phyloP scores from a whole-genome alignment of 2,113 vertebrate species.

The Acanthochromis polyacanthus region DNA sequence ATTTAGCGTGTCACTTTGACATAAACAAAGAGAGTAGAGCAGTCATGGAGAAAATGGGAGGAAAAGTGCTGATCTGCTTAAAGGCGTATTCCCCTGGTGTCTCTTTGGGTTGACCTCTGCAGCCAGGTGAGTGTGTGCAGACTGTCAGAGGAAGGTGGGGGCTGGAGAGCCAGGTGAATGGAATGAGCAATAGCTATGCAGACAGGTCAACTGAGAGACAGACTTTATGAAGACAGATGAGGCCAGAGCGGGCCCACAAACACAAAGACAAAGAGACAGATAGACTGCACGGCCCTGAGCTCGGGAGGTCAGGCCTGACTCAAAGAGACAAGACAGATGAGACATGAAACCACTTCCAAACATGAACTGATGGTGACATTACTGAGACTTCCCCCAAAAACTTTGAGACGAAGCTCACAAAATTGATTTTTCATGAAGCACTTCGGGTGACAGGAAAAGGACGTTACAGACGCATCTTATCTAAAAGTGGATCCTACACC shows the following conservation, averaged over 20 bases:
- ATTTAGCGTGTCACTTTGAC: conserved; percentile 73
- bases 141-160: conserved; percentile 21
- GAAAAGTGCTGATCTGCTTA: conserved; percentile 62
- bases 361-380: conserved; percentile 34
- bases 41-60: conserved; percentile 39
- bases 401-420: conserved; percentile 1
- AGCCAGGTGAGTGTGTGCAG: conserved; percentile 66
- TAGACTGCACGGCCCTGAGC: conserved; percentile 67
- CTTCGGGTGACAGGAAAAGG: conserved; percentile 13
- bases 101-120: conserved; percentile 65
- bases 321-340: conserved; percentile 59
- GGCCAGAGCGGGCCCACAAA: conserved; percentile 63
- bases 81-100: conserved; percentile 53
- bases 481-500: conserved; percentile 16
- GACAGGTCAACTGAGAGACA: conserved; percentile 66
- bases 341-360: conserved; percentile 38
- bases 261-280: conserved; percentile 74
- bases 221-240: conserved; percentile 77
- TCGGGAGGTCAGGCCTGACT: conserved; percentile 48
- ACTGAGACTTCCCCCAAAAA: conserved; percentile 16
- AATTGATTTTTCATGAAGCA: conserved; percentile 11
- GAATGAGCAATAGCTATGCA: conserved; percentile 68
- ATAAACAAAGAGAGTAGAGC: conserved; percentile 51
- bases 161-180: conserved; percentile 23
- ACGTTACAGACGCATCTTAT: conserved; percentile 15